Conservation (phyloP, 2,888 invertebrate genomes). For the Thera britannica region DNA sequence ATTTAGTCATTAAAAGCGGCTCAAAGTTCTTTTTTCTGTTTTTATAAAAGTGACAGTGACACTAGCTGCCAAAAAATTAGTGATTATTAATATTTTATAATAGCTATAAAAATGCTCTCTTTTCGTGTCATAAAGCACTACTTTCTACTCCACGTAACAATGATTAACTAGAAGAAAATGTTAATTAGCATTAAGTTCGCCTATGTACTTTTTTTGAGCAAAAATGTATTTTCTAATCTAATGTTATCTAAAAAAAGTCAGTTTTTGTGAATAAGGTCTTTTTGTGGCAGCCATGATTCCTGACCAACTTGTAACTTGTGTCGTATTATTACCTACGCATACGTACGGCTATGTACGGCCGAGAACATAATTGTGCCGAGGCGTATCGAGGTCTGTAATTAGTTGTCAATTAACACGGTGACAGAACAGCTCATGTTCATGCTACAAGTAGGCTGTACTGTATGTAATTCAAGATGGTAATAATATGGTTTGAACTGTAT, state of each 20-base stretch:
- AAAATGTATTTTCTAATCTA: too few species aligned
- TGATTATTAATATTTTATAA: too few species aligned
- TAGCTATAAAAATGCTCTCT: too few species aligned
- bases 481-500: slow-evolving; percentile 21
- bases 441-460: slow-evolving; percentile 16
- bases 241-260: too few species aligned
- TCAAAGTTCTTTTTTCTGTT: background rate
- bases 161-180: too few species aligned
- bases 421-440: slow-evolving; percentile 32
- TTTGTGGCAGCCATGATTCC: background rate
- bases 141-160: too few species aligned
- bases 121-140: too few species aligned
- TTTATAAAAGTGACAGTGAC: too few species aligned
- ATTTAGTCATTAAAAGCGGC: background rate
- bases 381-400: slow-evolving; percentile 36
- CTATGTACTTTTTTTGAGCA: too few species aligned
- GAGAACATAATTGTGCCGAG: slow-evolving; percentile 33
- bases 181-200: too few species aligned
- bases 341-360: slow-evolving; percentile 12
- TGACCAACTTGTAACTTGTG: background rate
- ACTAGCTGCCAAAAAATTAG: too few species aligned
- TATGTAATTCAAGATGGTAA: slow-evolving; percentile 30
- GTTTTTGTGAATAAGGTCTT: too few species aligned
- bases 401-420: slow-evolving; percentile 36
- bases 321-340: slow-evolving; percentile 2